Evolutionary conservation across 2,113 vertebrate species (phyloP), one percentile per base, ranked within the genome.

Genomic region (Chloropsis hardwickii): DNA sequence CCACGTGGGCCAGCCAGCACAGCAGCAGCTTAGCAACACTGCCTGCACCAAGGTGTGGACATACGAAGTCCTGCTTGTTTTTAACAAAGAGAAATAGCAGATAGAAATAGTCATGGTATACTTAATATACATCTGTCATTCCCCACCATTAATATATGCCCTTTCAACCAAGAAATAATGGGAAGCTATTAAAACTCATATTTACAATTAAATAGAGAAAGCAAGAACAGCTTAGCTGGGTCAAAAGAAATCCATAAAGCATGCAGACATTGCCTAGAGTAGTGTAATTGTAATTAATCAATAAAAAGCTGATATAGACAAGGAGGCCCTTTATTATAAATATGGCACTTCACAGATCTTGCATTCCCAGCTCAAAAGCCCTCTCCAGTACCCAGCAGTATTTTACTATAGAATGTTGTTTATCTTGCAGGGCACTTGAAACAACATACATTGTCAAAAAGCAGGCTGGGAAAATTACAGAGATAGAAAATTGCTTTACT

Each of bases 21-120:
- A 82, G 56, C 78, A 72, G 81, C 45, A 96, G 78, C 92, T 66
- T 93, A 80, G 66, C 85, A 93, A 88, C 92, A 21, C 79, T 62
- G 40, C 39, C 35, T 31, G 67, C 71, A 53, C 62, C 37, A 2
- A 71, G 40, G 37, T 37, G 50, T 13, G 44, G 50, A 54, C 13
- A 10, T 15, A 71, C 15, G 15, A 25, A 64, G 40, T 64, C 57
- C 31, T 78, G 47, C 19, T 67, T 42, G 15, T 12, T 90, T 76
- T 23, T 45, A 53, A 64, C 23, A 35, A 40, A 86, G 28, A 79
- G 29, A 67, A 83, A 67, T 5, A 65, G 35, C 22, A 58, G 77
- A 16, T 29, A 70, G 44, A 81, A 67, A 39, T 28, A 69, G 28
- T 24, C 6, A 5, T 14, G 9, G 12, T 60, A 20, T n/a, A 53